phyloP scores from a whole-genome alignment of 1,140 invertebrate genomes.

The Bombyx mori region DNA sequence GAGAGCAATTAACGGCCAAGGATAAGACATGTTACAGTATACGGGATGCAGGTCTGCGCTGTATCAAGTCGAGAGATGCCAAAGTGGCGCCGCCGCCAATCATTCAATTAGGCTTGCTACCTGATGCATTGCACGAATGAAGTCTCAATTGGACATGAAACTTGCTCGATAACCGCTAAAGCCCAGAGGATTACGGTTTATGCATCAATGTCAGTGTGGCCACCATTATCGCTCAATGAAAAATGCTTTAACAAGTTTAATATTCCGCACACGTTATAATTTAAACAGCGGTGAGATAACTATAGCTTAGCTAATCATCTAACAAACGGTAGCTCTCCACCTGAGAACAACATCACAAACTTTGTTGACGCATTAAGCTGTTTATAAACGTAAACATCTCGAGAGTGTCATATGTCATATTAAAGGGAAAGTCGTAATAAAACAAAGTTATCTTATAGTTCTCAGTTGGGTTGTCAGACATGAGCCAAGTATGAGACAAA shows the following conservation, averaged over 20 bases:
- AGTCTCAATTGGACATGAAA: conserved; percentile 26
- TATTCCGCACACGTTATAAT: no score
- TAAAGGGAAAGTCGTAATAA: conserved; percentile 6
- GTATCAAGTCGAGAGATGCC: conserved; percentile 53
- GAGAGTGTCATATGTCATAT: conserved; percentile 6
- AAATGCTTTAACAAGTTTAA: no score
- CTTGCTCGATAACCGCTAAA: conserved; percentile 15
- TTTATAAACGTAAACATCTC: no score
- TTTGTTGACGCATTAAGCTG: no score
- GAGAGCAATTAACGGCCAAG: conserved; percentile 24
- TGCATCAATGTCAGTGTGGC: conserved; percentile 6
- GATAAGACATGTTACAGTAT: conserved; percentile 24
- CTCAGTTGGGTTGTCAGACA: conserved; percentile 33
- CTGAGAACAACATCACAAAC: no score
- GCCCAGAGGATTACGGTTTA: conserved; percentile 12
- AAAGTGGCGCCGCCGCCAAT: conserved; percentile 54
- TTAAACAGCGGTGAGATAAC: no score
- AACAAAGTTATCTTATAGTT: conserved; percentile 38
- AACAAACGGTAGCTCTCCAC: no score
- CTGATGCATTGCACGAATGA: conserved; percentile 19
- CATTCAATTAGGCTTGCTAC: conserved; percentile 50
- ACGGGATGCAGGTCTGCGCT: conserved; percentile 40
- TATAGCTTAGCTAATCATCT: no score
- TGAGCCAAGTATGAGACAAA: conserved; percentile 24
- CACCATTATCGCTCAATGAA: no score